Evolutionary conservation across 2,797 vertebrate genomes (phyloP), one percentile per base, ranked within the genome.

Genomic region (Rhadinocentrus ornatus): DNA sequence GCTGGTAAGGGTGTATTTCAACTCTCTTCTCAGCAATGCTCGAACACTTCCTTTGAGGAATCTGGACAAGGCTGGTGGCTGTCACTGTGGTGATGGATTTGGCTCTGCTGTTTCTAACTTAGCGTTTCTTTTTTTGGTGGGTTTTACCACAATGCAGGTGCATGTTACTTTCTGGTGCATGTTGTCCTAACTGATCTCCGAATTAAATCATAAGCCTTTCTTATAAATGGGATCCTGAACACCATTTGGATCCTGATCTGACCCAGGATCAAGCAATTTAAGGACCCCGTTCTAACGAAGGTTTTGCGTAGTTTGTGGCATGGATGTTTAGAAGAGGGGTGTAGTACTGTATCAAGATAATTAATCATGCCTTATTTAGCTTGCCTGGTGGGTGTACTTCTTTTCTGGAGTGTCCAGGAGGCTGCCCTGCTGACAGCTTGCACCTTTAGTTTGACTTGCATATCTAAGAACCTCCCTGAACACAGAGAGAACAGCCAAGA

Each of bases 1-100:
- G 80, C 87, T 77, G 92, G 92, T 92, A 92, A 93, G 91, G 83
- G 76, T 79, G 69, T 66, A 62, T 92, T 91, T 87, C 62, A 85
- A 85, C 86, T 90, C 80, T 89, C 75, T 62, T 75, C 78, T 73
- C 68, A 62, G 77, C 77, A 41, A 76, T 62, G 79, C 68, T 79
- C 74, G 62, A 75, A 71, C 73, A 76, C 69, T 67, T 84, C 65
- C 66, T 76, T 58, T 76, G 31, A 84, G 63, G 72, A 74, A 73
- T 78, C 52, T 71, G 73, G 50, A 50, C 69, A 56, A 39, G 66
- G 68, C 54, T 71, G 32, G 31, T 58, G 65, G 54, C 44, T 71
- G 56, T 27, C 27, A 66, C 27, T 68, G 77, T 80, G 37, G 37
- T 61, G 75, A 44, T 57, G 32, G 55, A 11, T 71, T 72, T 67